Evolutionary conservation across 2,888 invertebrate genomes (phyloP).

Genomic region (Lasioglossum leucozonium): DNA sequence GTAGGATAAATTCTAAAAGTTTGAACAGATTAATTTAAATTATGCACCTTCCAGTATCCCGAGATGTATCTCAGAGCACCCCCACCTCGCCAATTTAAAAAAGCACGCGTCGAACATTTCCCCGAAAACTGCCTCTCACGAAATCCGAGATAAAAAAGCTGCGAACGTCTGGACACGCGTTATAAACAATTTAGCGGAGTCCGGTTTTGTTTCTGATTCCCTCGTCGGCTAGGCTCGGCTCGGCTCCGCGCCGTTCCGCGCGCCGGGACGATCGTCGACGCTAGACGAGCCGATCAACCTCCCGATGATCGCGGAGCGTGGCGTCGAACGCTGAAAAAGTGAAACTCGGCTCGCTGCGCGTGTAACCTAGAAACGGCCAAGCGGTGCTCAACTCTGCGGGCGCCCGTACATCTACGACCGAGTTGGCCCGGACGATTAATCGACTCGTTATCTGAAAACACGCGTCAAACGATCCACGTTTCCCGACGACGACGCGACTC

Average conservation of each 20-base stretch:
- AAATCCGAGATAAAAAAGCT: too few relatives aligned
- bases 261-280: slow-evolving; percentile 57
- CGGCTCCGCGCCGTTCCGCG: too few relatives aligned
- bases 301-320: slow-evolving; percentile 78
- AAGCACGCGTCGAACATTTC: too few relatives aligned
- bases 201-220: not conserved
- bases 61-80: too few relatives aligned
- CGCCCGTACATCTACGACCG: slow-evolving; percentile 61
- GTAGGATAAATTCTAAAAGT: too few relatives aligned
- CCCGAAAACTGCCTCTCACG: too few relatives aligned
- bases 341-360: slow-evolving; percentile 84
- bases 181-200: too few relatives aligned
- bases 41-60: too few relatives aligned
- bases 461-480: not conserved
- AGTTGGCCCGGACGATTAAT: slow-evolving; percentile 48
- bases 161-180: too few relatives aligned
- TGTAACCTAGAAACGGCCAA: slow-evolving; percentile 84
- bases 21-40: too few relatives aligned
- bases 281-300: slow-evolving; percentile 75
- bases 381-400: slow-evolving; percentile 82
- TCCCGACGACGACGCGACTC: slow-evolving; percentile 12
- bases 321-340: slow-evolving; percentile 84
- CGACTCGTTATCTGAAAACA: slow-evolving; percentile 32
- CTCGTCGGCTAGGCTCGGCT: not conserved
- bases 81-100: too few relatives aligned